Evolutionary conservation across 2,113 vertebrate genomes (phyloP), one percentile per base, ranked within the genome.

Genomic region (Myotis yumanensis): DNA sequence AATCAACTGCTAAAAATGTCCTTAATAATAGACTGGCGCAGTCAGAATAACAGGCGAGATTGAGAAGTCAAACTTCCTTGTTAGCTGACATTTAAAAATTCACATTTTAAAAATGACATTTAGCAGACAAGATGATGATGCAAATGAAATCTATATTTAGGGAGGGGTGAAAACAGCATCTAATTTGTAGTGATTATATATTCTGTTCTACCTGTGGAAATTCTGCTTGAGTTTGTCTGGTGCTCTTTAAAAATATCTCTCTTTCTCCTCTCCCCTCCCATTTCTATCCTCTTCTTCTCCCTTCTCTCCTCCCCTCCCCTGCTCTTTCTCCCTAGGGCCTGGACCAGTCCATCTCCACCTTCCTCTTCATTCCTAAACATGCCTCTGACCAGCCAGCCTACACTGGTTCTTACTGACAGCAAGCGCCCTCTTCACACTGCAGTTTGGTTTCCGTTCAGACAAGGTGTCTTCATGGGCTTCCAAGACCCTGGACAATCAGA

Each of bases 91-190:
- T 98, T 98, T 98, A 98, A 98, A 98, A 98, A 98, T 98, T 98
- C 98, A 98, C 98, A 98, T 98, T 98, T 98, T 54, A 98, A 98
- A 98, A 98, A 95, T 98, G 98, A 98, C 98, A 98, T 98, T 98
- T 98, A 98, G 95, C 97, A 98, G 97, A 98, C 72, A 97, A 98
- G 97, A 98, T 98, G 98, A 97, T 97, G 98, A 98, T 98, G 98
- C 97, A 98, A 98, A 98, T 98, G 98, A 98, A 96, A 98, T 97
- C 97, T 98, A 98, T 98, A 98, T 98, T 98, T 98, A 98, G 87
- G 95, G 97, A 97, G 97, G 96, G 95, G 96, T 98, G 97, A 95
- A 98, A 98, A 96, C 96, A 97, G 95, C 93, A 96, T 98, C 97
- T 98, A 97, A 97, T 98, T 97, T 97, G 96, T 94, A 96, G 57